These are phyloP conservation scores for Vulpes ferrilata DNA, from an alignment of 2,113 vertebrate species.

Conservation along the genomic window DNA sequence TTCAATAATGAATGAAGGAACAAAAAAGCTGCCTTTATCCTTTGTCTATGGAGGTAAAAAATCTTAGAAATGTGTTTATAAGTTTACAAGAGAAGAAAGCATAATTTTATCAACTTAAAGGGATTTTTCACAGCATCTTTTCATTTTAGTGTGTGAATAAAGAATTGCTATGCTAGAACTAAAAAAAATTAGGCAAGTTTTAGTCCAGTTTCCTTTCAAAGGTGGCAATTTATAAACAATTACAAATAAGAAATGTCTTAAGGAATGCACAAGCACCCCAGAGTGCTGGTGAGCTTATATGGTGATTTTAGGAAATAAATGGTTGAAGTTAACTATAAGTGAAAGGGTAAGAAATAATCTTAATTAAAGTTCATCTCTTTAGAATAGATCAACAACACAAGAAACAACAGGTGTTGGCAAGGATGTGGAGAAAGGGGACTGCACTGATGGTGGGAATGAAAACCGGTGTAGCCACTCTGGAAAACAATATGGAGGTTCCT, in stretches of 20 bases:
- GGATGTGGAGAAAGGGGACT: not conserved
- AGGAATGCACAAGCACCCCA: not conserved
- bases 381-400: not conserved
- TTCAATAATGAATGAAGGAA: not conserved
- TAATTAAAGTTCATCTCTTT: not conserved
- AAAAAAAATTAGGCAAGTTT: constrained; percentile 26
- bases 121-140: not conserved
- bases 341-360: not conserved
- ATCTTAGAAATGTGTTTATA: not conserved
- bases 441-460: not conserved
- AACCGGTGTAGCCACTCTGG: not conserved
- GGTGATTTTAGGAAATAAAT: constrained; percentile 7
- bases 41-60: not conserved
- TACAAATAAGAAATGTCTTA: constrained; percentile 17
- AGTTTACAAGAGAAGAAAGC: not conserved
- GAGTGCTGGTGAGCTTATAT: not conserved
- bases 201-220: constrained; percentile 14
- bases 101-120: not conserved
- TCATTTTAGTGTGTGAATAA: constrained; percentile 7
- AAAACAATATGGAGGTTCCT: not conserved
- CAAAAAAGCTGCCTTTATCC: not conserved
- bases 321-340: not conserved
- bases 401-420: not conserved
- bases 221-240: constrained; percentile 34
- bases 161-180: not conserved